A percentile compares a stretch with the other conserved stretches of the same genome.
Evolutionary conservation across 1,140 invertebrate species (phyloP).

Genomic region (Cydia strobilella): DNA sequence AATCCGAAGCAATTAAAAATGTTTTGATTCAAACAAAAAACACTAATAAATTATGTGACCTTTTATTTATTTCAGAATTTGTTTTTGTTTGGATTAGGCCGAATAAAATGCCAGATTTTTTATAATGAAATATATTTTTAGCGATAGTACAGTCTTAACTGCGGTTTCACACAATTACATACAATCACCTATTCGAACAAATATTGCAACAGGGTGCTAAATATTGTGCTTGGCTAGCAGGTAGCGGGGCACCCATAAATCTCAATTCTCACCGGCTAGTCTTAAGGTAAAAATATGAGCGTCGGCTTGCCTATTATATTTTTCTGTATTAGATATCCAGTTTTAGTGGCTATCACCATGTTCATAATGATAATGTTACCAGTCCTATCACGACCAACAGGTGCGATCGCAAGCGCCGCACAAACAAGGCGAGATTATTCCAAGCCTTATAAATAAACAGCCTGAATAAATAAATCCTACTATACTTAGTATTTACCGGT

Average conservation of each 20-base stretch:
- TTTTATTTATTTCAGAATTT: slow-evolving; percentile 40
- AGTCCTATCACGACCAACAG: slow-evolving; percentile 32
- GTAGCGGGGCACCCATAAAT: too few species aligned
- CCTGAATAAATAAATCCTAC: slow-evolving; percentile 20
- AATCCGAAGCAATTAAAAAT: slow-evolving; percentile 64
- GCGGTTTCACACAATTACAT: too few species aligned
- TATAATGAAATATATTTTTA: too few species aligned
- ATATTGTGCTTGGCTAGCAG: too few species aligned
- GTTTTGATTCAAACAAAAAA: slow-evolving; percentile 47
- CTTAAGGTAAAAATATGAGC: too few species aligned
- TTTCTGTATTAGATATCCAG: neutral
- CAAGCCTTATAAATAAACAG: slow-evolving; percentile 1
- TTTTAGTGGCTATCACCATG: slow-evolving; percentile 17
- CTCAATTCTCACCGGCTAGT: too few species aligned
- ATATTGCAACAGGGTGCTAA: too few species aligned
- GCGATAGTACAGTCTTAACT: too few species aligned
- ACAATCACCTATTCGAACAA: too few species aligned
- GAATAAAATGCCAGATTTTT: neutral
- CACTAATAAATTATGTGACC: slow-evolving; percentile 54
- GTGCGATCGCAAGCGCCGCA: slow-evolving; percentile 8
- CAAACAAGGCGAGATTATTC: slow-evolving; percentile 28
- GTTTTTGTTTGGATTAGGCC: slow-evolving; percentile 20
- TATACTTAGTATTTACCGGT: neutral
- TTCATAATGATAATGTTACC: neutral
- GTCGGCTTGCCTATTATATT: too few species aligned